Conservation (phyloP, 2,113 vertebrate species). For the Elephantulus edwardii region DNA sequence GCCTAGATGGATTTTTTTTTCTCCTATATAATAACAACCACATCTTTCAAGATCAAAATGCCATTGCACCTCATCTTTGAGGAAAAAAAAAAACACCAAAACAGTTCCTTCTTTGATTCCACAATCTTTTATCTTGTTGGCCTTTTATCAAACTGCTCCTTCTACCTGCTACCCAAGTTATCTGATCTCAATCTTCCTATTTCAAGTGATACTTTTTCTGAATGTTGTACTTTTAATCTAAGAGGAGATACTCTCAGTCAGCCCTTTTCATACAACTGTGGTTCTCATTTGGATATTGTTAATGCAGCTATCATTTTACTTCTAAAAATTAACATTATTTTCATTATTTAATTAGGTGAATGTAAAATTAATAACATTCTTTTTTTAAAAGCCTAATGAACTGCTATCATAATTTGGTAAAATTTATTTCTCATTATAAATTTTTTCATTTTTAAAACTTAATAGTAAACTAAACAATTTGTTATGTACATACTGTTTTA, state of each 20-base stretch:
- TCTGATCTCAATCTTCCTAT: conserved; percentile 50
- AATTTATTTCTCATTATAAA: background rate
- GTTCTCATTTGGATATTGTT: background rate
- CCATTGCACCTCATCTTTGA: conserved; percentile 59
- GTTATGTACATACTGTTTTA: conserved; percentile 22
- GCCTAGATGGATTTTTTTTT: conserved; percentile 69
- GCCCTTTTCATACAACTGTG: background rate
- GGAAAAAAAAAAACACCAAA: too few relatives aligned
- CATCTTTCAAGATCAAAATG: conserved; percentile 63
- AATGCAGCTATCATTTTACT: background rate
- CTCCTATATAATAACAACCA: conserved; percentile 20
- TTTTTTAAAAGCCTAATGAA: background rate
- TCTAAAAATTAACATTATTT: background rate
- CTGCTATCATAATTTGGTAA: conserved; percentile 19
- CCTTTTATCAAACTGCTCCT: conserved; percentile 39
- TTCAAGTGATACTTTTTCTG: conserved; percentile 22
- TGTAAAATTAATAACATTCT: conserved; percentile 31
- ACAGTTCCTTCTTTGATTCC: conserved; percentile 68
- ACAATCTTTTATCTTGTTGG: conserved; percentile 55
- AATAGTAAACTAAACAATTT: conserved; percentile 22
- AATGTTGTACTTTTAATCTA: conserved; percentile 42
- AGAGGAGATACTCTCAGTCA: background rate
- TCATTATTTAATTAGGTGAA: background rate
- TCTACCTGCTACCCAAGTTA: background rate
- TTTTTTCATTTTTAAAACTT: background rate